Percentiles rank a stretch among this genome's conserved stretches.
Evolutionary conservation across 2,797 vertebrate genomes (phyloP).

Genomic region (Astyanax mexicanus): DNA sequence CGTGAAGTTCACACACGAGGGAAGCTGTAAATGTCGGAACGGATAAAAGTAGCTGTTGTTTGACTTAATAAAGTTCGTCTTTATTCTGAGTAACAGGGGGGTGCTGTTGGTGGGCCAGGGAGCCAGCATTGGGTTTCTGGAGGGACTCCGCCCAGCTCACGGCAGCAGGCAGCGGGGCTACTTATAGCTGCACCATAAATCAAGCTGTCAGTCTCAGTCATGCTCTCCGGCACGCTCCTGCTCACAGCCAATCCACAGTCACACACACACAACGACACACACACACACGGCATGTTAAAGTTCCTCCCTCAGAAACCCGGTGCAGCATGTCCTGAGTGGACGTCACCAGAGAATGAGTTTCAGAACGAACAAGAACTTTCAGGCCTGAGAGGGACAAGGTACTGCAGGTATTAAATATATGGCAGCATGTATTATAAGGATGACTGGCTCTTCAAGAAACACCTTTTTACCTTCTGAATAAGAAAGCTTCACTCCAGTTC

Average conservation of each 20-base stretch:
- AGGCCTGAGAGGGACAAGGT: not conserved
- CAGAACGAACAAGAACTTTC: conserved; percentile 26
- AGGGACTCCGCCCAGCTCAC: conserved; percentile 52
- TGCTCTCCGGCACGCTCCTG: conserved; percentile 76
- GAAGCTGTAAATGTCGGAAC: too few relatives aligned
- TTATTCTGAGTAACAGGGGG: too few relatives aligned
- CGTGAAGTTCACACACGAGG: too few relatives aligned
- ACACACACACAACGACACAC: conserved; percentile 43
- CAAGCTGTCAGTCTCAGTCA: conserved; percentile 85
- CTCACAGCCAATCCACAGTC: conserved; percentile 58
- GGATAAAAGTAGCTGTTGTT: too few relatives aligned
- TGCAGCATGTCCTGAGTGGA: conserved; percentile 48
- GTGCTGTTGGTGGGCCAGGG: conserved; percentile 44
- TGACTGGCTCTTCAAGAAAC: conserved; percentile 1
- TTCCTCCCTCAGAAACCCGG: conserved; percentile 48
- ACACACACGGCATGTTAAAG: conserved; percentile 49
- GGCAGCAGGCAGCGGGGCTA: conserved; percentile 63
- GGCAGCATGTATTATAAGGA: not conserved
- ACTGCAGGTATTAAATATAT: not conserved
- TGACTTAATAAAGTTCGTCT: too few relatives aligned
- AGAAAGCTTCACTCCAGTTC: too few relatives aligned
- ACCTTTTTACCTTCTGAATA: not conserved
- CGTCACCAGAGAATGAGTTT: conserved; percentile 32
- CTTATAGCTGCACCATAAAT: conserved; percentile 84
- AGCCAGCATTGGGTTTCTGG: conserved; percentile 45